These are phyloP conservation scores for Nannobrachium achirus DNA, from an alignment of 2,113 vertebrate genomes.

Conservation along the genomic window DNA sequence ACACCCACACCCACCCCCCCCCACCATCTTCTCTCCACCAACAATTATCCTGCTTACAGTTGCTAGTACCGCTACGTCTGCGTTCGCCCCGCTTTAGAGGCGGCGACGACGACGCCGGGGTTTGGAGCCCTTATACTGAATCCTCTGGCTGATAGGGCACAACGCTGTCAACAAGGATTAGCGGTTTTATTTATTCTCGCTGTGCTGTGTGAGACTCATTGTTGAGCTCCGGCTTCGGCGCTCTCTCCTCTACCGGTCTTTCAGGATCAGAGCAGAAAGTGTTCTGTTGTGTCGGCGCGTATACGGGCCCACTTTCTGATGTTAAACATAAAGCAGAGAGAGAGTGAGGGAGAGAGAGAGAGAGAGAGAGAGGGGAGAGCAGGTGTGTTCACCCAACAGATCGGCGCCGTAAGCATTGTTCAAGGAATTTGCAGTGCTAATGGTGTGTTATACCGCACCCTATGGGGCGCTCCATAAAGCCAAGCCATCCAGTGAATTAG, in stretches of 20 bases:
- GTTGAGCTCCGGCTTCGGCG: slow-evolving; percentile 26
- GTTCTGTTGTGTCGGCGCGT: slow-evolving; percentile 9
- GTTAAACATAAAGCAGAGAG: slow-evolving; percentile 22
- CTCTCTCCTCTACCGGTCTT: slow-evolving; percentile 37
- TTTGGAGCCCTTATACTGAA: slow-evolving; percentile 42
- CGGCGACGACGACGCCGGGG: slow-evolving; percentile 8
- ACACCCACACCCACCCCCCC: no score
- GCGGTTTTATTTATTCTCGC: neutral
- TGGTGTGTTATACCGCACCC: slow-evolving; percentile 65
- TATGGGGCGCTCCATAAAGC: slow-evolving; percentile 59
- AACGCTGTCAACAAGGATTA: slow-evolving; percentile 43
- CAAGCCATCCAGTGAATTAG: slow-evolving; percentile 68
- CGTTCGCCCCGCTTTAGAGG: slow-evolving; percentile 46
- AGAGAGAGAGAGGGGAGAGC: slow-evolving; percentile 10
- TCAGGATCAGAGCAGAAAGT: slow-evolving; percentile 20
- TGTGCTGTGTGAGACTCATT: slow-evolving; percentile 3
- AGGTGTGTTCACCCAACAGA: slow-evolving; percentile 48
- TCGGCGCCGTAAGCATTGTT: slow-evolving; percentile 55
- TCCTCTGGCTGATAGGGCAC: slow-evolving; percentile 40
- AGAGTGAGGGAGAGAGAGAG: slow-evolving; percentile 11
- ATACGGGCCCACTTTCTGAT: slow-evolving; percentile 13
- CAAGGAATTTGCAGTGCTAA: slow-evolving; percentile 66
- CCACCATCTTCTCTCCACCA: slow-evolving; percentile 27
- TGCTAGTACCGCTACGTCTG: slow-evolving; percentile 31
- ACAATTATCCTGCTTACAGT: slow-evolving; percentile 39